These are phyloP conservation scores for Charanyca ferruginea DNA, from an alignment of 2,888 invertebrate species.

Conservation along the genomic window DNA sequence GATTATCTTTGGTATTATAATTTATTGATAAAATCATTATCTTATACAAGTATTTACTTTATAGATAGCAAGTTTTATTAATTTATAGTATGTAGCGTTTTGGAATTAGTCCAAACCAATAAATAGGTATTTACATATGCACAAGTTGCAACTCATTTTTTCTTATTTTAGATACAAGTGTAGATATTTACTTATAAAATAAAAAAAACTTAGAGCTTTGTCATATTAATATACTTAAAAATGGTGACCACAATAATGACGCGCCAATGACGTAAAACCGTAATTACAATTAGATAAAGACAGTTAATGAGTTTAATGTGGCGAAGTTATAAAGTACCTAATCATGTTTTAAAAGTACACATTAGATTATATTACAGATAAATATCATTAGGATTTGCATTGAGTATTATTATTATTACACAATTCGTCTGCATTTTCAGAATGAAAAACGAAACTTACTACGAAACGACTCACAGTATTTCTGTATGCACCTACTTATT, in stretches of 20 bases:
- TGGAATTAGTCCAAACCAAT: constrained; percentile 11
- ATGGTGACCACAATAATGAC: not conserved
- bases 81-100: constrained; percentile 39
- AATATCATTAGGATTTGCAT: not conserved
- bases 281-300: not conserved
- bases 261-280: not conserved
- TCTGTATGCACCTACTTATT: not conserved
- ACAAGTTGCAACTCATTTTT: not conserved
- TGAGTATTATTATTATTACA: constrained; percentile 9
- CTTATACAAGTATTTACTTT: constrained; percentile 12
- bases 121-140: constrained; percentile 19
- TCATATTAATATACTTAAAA: not conserved
- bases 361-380: not conserved
- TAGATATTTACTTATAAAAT: no score
- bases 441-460: not conserved
- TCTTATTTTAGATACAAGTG: not conserved
- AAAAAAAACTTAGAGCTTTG: not conserved
- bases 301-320: not conserved
- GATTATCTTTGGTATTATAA: constrained; percentile 36
- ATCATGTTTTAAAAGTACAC: no score
- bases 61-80: constrained; percentile 41
- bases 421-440: not conserved
- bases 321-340: no score
- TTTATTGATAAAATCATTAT: constrained; percentile 39
- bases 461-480: not conserved